These are phyloP conservation scores for Spinibarbus caldwelli DNA, from an alignment of 2,797 vertebrate species.

Conservation along the genomic window DNA sequence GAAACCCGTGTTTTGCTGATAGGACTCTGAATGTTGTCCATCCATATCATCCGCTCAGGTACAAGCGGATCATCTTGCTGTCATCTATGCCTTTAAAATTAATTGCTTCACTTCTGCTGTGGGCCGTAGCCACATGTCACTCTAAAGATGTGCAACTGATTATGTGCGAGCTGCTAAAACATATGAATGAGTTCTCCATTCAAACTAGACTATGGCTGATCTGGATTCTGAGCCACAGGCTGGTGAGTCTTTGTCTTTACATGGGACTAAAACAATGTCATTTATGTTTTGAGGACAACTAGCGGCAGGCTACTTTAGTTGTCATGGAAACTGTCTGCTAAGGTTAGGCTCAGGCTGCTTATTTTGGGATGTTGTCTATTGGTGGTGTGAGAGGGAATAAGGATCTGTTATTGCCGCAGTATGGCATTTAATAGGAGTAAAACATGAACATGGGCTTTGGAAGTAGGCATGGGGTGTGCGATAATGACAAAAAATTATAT, in stretches of 20 bases:
- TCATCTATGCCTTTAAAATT: too few relatives aligned
- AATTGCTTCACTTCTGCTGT: too few relatives aligned
- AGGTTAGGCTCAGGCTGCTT: slow-evolving; percentile 59
- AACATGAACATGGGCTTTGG: neutral
- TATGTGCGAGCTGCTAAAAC: neutral
- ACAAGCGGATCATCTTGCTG: too few relatives aligned
- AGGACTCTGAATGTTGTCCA: too few relatives aligned
- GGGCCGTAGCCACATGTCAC: too few relatives aligned
- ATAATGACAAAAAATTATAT: too few relatives aligned
- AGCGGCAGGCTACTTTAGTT: slow-evolving; percentile 63
- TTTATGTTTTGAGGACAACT: slow-evolving; percentile 59
- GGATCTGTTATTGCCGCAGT: neutral
- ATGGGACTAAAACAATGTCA: slow-evolving; percentile 54
- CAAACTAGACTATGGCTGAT: neutral
- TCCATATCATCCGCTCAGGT: too few relatives aligned
- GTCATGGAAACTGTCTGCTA: slow-evolving; percentile 68
- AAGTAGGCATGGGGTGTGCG: too few relatives aligned
- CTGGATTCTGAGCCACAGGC: neutral
- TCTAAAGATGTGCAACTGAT: neutral
- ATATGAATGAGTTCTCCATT: neutral
- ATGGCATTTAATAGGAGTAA: neutral
- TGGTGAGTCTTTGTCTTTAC: neutral
- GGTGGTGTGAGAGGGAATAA: slow-evolving; percentile 28
- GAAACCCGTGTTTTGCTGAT: too few relatives aligned
- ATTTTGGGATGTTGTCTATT: slow-evolving; percentile 51